Conservation (phyloP, 2,888 invertebrate genomes). For the Chalcis sispes region DNA sequence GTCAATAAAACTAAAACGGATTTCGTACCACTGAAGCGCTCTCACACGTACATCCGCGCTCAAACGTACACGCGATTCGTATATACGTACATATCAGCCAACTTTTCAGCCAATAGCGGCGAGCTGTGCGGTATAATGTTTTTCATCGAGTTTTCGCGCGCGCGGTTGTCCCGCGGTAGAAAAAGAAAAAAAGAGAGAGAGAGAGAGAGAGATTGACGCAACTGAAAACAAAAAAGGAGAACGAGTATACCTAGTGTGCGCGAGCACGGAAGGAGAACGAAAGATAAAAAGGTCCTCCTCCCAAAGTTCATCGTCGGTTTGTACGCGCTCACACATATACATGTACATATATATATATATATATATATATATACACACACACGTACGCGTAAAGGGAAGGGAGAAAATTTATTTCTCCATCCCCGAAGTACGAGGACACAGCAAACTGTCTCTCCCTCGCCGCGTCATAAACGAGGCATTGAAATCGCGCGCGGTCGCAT, state of each 20-base stretch:
- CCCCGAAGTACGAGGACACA: conserved; percentile 24
- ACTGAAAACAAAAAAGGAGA: too few relatives aligned
- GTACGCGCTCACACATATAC: too few relatives aligned
- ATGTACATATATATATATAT: too few relatives aligned
- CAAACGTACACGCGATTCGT: too few relatives aligned
- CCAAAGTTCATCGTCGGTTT: conserved; percentile 44
- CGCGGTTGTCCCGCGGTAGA: neutral
- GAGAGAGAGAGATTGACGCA: too few relatives aligned
- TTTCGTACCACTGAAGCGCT: conserved; percentile 41
- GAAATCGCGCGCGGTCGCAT: conserved; percentile 47
- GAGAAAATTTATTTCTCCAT: conserved; percentile 41
- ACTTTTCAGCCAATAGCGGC: conserved; percentile 33
- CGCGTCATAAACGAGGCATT: conserved; percentile 55
- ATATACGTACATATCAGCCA: too few relatives aligned
- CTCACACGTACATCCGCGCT: neutral
- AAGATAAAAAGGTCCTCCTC: conserved; percentile 31
- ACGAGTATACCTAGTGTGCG: too few relatives aligned
- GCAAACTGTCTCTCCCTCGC: conserved; percentile 13
- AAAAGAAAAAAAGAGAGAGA: conserved; percentile 7
- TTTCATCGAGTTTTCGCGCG: conserved; percentile 43
- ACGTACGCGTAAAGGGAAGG: conserved; percentile 2
- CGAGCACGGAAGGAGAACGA: neutral
- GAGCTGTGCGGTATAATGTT: neutral
- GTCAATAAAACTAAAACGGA: conserved; percentile 56
- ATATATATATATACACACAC: conserved; percentile 13